Evolutionary conservation across 2,888 invertebrate genomes (phyloP).

Genomic region (Nesidiocoris tenuis): DNA sequence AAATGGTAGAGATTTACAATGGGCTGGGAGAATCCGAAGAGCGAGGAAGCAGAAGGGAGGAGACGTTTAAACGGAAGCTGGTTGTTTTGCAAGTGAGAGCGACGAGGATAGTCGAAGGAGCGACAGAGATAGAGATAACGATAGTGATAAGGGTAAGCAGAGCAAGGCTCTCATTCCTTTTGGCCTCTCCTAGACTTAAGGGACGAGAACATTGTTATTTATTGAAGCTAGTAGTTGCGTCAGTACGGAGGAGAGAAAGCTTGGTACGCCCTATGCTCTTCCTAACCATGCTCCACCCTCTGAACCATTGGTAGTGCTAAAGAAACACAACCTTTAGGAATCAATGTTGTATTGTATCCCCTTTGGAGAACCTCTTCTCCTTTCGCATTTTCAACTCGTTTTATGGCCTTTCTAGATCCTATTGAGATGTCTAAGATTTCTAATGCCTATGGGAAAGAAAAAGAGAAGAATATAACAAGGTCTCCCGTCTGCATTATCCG

Average conservation of each 20-base stretch:
- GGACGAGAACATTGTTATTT: slow-evolving; percentile 40
- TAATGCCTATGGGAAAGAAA: slow-evolving; percentile 36
- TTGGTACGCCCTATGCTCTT: slow-evolving; percentile 28
- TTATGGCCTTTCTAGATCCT: slow-evolving; percentile 42
- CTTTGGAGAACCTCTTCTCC: slow-evolving; percentile 30
- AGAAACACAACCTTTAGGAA: slow-evolving; percentile 11
- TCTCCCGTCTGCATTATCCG: slow-evolving; percentile 29
- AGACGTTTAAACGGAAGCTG: neutral
- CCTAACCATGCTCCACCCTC: slow-evolving; percentile 17
- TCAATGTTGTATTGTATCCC: slow-evolving; percentile 40
- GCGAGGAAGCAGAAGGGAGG: neutral
- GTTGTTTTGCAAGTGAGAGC: neutral
- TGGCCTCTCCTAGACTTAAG: slow-evolving; percentile 33
- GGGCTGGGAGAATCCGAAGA: neutral
- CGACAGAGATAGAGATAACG: neutral
- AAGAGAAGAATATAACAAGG: slow-evolving; percentile 24
- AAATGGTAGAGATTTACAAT: slow-evolving; percentile 34
- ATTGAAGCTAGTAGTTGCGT: slow-evolving; percentile 30
- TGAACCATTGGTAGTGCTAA: neutral
- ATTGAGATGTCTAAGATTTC: slow-evolving; percentile 43
- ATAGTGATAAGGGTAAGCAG: slow-evolving; percentile 13
- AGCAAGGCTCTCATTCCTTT: neutral
- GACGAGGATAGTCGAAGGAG: slow-evolving; percentile 3
- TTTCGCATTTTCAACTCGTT: slow-evolving; percentile 20
- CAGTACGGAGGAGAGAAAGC: neutral